phyloP scores from a whole-genome alignment of 2,888 invertebrate genomes.

The Allolobophora icterica region DNA sequence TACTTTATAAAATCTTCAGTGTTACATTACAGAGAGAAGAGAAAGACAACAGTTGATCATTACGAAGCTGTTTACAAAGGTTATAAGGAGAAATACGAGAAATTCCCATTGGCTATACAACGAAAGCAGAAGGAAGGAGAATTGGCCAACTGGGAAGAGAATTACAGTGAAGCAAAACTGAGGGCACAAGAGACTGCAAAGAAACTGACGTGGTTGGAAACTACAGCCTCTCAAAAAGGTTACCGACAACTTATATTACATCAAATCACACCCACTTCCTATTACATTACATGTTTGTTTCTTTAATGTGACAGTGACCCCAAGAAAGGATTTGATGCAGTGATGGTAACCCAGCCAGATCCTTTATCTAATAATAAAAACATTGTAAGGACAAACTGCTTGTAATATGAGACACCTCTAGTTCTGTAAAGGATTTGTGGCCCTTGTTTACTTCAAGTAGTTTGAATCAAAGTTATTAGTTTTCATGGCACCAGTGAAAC shows the following conservation, averaged over 20 bases:
- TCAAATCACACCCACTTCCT: background rate
- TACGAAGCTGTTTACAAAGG: background rate
- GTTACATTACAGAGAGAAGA: slow-evolving; percentile 13
- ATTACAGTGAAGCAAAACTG: background rate
- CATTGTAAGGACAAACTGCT: too few species aligned
- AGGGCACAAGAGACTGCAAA: background rate
- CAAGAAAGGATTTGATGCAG: background rate
- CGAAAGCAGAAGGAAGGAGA: background rate
- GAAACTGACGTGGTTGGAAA: background rate
- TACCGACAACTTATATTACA: background rate
- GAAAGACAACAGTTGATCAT: background rate
- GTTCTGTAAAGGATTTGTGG: too few species aligned
- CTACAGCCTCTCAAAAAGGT: background rate
- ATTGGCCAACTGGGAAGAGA: background rate
- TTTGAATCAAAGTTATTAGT: background rate
- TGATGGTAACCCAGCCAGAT: background rate
- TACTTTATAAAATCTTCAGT: background rate
- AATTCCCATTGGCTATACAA: background rate
- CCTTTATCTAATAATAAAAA: too few species aligned
- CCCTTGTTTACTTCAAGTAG: background rate
- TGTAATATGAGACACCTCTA: background rate
- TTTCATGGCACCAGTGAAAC: background rate
- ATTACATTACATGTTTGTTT: background rate
- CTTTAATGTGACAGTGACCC: background rate
- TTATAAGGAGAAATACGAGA: background rate